A percentile compares a stretch with the other conserved stretches of the same genome.
These are phyloP conservation scores for Erpornis zantholeuca DNA, from an alignment of 2,113 vertebrate species.

Conservation along the genomic window DNA sequence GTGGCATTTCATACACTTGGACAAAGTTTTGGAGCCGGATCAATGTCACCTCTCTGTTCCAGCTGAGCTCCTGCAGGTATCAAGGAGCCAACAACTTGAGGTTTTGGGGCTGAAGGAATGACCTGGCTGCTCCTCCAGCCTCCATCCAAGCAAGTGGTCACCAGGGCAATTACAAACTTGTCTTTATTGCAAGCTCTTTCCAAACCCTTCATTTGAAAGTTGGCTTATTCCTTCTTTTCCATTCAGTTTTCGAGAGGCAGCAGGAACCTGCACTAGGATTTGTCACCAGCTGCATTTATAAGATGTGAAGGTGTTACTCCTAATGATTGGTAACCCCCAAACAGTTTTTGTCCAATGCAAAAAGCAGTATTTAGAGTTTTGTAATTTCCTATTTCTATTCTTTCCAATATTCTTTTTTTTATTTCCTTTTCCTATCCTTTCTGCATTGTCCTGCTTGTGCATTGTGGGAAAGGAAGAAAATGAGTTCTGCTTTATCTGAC, in stretches of 20 bases:
- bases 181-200: not conserved
- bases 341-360: not conserved
- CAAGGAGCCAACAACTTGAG: not conserved
- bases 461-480: not conserved
- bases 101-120: not conserved
- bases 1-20: not conserved
- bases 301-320: not conserved
- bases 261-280: not conserved
- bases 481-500: not conserved
- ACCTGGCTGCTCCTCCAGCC: not conserved
- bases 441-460: not conserved
- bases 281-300: not conserved
- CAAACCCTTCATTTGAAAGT: not conserved
- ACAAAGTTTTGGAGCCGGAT: not conserved
- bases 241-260: not conserved
- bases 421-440: not conserved
- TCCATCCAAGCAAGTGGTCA: not conserved
- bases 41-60: not conserved
- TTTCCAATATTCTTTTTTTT: fast-evolving
- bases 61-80: not conserved
- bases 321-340: not conserved
- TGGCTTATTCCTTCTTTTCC: not conserved
- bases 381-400: not conserved
- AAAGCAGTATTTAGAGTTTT: not conserved
- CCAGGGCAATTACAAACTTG: not conserved